A percentile compares a stretch with the other conserved stretches of the same genome.
Evolutionary conservation across 2,113 vertebrate genomes (phyloP).

Genomic region (Labrus mixtus): DNA sequence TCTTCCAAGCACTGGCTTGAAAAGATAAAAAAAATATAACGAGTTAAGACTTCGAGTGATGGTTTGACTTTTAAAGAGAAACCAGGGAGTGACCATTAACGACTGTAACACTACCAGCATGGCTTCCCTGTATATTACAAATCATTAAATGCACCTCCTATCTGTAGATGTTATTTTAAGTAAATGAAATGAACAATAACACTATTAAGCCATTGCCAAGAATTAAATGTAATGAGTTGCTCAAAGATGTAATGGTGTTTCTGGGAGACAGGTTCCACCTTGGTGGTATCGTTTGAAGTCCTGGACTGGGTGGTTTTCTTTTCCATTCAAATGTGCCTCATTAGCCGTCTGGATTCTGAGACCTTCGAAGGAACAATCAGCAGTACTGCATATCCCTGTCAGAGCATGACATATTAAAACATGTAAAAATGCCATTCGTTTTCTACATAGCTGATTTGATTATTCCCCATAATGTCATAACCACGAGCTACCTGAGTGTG

Average conservation of each 20-base stretch:
- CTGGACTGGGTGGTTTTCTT: constrained; percentile 15
- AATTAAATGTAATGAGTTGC: constrained; percentile 17
- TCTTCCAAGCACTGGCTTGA: constrained; percentile 12
- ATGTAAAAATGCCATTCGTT: too few relatives aligned
- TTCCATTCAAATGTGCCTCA: neutral
- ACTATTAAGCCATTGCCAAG: constrained; percentile 4
- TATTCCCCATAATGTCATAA: too few relatives aligned
- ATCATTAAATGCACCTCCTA: constrained; percentile 9
- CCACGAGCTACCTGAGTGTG: too few relatives aligned
- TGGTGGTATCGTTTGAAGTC: constrained; percentile 1
- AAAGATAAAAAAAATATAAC: constrained; percentile 37
- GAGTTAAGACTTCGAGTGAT: constrained; percentile 11
- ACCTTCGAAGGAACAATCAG: neutral
- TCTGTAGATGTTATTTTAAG: neutral
- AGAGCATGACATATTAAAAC: neutral
- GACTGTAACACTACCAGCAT: constrained; percentile 1
- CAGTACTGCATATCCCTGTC: neutral
- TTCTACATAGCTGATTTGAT: too few relatives aligned
- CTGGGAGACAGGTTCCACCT: constrained; percentile 11
- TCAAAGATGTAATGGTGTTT: constrained; percentile 24
- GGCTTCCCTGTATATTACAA: neutral
- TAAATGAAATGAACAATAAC: neutral
- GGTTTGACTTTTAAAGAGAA: constrained; percentile 22
- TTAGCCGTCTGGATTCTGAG: neutral
- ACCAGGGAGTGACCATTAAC: constrained; percentile 29